These are phyloP conservation scores for Caenorhabditis sp. DNA, from an alignment of 2,888 invertebrate species.

Conservation along the genomic window DNA sequence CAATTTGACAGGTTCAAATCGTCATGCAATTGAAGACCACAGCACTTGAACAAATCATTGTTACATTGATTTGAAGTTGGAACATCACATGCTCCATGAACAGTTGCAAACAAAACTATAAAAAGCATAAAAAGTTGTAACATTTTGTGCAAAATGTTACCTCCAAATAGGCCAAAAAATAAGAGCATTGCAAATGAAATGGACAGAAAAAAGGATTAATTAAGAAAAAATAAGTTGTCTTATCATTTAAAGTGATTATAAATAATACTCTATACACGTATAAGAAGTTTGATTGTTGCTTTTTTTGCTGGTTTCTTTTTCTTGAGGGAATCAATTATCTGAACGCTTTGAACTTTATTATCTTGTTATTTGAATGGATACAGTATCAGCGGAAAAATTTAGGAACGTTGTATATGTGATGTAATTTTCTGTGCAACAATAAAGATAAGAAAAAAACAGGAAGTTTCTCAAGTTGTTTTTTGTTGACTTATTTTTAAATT, in stretches of 20 bases:
- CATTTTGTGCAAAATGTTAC: neutral
- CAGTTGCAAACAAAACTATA: neutral
- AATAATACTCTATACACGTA: conserved; percentile 14
- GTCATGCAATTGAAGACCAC: conserved; percentile 33
- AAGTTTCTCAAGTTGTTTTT: too few species aligned
- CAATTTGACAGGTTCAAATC: conserved; percentile 19
- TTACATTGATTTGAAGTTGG: conserved; percentile 22
- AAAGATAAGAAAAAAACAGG: too few species aligned
- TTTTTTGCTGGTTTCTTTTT: neutral
- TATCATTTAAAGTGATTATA: conserved; percentile 37
- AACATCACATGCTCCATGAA: conserved; percentile 4
- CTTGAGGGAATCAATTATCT: neutral
- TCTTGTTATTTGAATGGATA: too few species aligned
- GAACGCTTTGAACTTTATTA: neutral
- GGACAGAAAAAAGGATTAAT: conserved; percentile 16
- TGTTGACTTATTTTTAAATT: too few species aligned
- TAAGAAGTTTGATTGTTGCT: neutral
- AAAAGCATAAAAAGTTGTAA: neutral
- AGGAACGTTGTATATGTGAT: too few species aligned
- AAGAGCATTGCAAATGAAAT: conserved; percentile 7
- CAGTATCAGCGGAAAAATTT: too few species aligned
- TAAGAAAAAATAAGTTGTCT: conserved; percentile 17
- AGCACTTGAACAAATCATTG: conserved; percentile 29
- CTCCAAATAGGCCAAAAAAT: conserved; percentile 10
- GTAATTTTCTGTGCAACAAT: too few species aligned